Base-by-base conservation (phyloP, 2,797 vertebrate species). In the Sternarchorhynchus goeldii region DNA sequence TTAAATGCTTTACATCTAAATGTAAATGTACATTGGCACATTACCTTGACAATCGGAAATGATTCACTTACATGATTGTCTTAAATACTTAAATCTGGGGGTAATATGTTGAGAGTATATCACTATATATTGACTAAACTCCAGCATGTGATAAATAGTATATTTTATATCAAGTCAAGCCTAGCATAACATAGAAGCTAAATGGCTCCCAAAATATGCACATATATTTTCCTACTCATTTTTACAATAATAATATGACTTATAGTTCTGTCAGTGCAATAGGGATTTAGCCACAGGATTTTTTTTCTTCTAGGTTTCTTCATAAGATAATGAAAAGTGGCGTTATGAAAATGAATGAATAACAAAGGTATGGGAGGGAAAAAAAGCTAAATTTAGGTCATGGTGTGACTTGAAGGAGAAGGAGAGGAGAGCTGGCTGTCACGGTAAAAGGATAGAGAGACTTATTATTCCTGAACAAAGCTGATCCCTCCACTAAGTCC, bases 391-490 rank as follows among this genome's bases (percentile, higher is more conserved):
- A 65, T 67, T 56, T 62, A 67, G 68, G 25, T 18, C 32, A 76
- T 41, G 60, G 60, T 8, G 63, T 71, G 18, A 58, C 56, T 76
- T 70, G 76, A n/a, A 77, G 76, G 84, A 75, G 80, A 81, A 75
- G 50, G 70, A 81, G 75, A 82, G 81, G 67, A 73, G 84, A 77
- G 72, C 83, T 84, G 85, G 83, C 86, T 79, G 85, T 79, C 79
- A 82, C 78, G 70, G 84, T 86, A 84, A 82, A 87, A 85, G 82
- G 79, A 83, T 79, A 84, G 64, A 78, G 79, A 60, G n/a, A 83
- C 91, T 89, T 89, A 91, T 90, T 90, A 90, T 86, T 76, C 83
- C 77, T 75, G 85, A 88, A 90, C 86, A 89, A 92, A 88, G 87
- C 82, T 16, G 25, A 73, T 86, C 84, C 81, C 84, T 83, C 78